Base-by-base conservation (phyloP, 2,797 vertebrate species). In the Sus cebifrons region DNA sequence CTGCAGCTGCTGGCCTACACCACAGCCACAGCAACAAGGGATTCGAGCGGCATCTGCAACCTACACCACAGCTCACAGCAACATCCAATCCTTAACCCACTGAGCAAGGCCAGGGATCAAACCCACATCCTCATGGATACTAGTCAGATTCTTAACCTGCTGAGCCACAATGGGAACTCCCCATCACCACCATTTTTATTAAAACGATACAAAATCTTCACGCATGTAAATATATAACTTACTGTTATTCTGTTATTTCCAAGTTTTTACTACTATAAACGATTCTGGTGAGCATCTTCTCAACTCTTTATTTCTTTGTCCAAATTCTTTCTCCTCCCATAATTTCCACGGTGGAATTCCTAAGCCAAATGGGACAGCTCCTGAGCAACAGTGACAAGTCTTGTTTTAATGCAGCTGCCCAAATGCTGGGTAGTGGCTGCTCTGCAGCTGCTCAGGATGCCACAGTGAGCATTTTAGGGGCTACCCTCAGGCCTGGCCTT, bases 361-460 rank as follows among this genome's bases (percentile, higher is more conserved):
- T 25, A 62, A 87, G 12, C 8, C 60, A 85, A 49, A 13, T 1
- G 21, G 23, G 83, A 54, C 44, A 77, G 58, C 29, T n/a, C 52
- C 56, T 20, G 10, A 58, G 20, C 23, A 65, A 18, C 32, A 40
- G 2, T 29, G 21, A 49, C 20, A 27, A 62, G 29, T 27, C 32
- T 86, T 17, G 23, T 18, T 44, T 13, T 29, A 9, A 82, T 5
- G 27, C 21, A 4, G 52, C 73, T 56, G 4, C 40, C 62, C n/a
- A 27, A n/a, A 70, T 32, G 17, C 78, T 2, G 13, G 36, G 49
- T 2, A 0, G 20, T 0, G 44, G 27, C 15, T 11, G 20, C 17
- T 7, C 62, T 13, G 2, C 20, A 1, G 20, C 32, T 36, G 62
- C 12, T 27, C 15, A 1, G 49, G 85, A 52, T 5, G 25, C 52